Conservation (phyloP, 2,113 vertebrate genomes). For the Triplophysa rosa region DNA sequence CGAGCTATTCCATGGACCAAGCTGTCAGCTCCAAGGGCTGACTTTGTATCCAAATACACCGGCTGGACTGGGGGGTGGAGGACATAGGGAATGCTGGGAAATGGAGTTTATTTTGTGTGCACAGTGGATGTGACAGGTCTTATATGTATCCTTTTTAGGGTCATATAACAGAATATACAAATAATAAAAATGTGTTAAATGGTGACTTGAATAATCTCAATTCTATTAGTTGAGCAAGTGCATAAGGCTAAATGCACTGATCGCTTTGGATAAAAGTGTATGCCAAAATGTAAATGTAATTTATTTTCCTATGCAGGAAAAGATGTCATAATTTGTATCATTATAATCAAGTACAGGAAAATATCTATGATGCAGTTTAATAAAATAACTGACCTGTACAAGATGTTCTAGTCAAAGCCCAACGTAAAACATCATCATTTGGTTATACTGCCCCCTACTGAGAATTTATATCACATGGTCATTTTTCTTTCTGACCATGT, state of each 20-base stretch:
- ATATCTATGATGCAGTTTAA: background rate
- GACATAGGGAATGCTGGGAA: constrained; percentile 68
- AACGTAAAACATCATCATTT: background rate
- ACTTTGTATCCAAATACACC: constrained; percentile 76
- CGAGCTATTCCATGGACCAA: constrained; percentile 61
- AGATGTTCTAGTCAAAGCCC: background rate
- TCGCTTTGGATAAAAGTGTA: too few relatives aligned
- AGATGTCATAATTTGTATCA: too few relatives aligned
- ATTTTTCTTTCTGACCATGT: background rate
- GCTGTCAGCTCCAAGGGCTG: constrained; percentile 75
- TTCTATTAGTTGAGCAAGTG: too few relatives aligned
- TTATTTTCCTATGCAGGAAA: too few relatives aligned
- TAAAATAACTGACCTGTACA: background rate
- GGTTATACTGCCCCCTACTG: constrained; percentile 52
- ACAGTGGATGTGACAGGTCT: background rate
- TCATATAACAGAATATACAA: too few relatives aligned
- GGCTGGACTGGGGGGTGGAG: constrained; percentile 58
- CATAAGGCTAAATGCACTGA: too few relatives aligned
- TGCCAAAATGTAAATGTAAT: too few relatives aligned
- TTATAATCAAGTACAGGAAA: background rate
- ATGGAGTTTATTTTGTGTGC: constrained; percentile 57
- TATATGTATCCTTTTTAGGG: background rate
- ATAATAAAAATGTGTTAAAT: too few relatives aligned
- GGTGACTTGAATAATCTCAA: too few relatives aligned
- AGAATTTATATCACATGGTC: background rate